Percentiles rank a stretch among this genome's conserved stretches.
Evolutionary conservation across 2,113 vertebrate species (phyloP).

Genomic region (Lonchura striata): DNA sequence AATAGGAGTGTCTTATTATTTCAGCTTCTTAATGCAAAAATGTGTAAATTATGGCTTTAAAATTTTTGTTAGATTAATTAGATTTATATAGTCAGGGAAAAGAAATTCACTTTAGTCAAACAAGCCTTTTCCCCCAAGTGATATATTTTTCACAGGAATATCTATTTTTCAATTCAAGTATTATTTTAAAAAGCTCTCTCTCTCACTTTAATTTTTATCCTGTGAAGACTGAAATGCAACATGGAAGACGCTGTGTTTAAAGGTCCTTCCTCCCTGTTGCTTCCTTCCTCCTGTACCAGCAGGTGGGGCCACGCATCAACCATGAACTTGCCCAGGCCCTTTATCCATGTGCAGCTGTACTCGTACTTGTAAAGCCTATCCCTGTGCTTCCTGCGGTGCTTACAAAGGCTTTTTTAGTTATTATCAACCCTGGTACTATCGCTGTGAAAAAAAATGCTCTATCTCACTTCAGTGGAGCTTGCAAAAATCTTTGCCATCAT

Average conservation of each 20-base stretch:
- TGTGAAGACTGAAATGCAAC: background rate
- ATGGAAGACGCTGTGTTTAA: background rate
- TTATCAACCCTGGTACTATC: background rate
- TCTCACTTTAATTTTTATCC: background rate
- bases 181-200: background rate
- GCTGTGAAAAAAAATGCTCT: background rate
- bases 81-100: background rate
- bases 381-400: background rate
- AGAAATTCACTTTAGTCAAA: background rate
- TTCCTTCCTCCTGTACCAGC: conserved; percentile 2
- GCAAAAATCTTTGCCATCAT: background rate
- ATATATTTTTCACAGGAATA: background rate
- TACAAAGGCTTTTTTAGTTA: background rate
- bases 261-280: background rate
- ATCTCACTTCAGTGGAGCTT: background rate
- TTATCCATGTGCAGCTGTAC: accelerated
- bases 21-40: background rate
- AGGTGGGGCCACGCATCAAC: conserved; percentile 35
- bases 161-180: background rate
- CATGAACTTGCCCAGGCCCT: background rate
- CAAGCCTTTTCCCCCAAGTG: background rate
- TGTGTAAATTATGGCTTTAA: background rate
- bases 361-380: background rate
- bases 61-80: background rate
- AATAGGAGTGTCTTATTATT: background rate